These are phyloP conservation scores for Apamea sordens DNA, from an alignment of 2,888 invertebrate species.

Conservation along the genomic window DNA sequence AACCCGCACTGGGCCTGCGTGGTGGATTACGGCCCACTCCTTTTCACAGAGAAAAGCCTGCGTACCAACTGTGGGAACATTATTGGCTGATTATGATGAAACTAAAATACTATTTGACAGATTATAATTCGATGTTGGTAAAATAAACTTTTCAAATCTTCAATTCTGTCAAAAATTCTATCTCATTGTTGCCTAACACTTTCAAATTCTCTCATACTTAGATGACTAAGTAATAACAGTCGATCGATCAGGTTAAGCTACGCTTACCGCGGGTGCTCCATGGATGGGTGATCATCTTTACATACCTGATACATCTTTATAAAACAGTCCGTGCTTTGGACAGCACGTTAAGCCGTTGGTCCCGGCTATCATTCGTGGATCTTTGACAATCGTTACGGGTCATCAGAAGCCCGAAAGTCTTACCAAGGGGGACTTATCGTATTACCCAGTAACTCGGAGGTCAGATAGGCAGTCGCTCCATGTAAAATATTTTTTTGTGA, in stretches of 20 bases:
- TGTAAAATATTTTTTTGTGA: background rate
- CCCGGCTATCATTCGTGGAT: background rate
- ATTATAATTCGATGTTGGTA: no score
- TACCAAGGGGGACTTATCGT: background rate
- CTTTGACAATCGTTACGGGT: background rate
- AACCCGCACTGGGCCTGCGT: no score
- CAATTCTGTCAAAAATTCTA: no score
- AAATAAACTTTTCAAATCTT: no score
- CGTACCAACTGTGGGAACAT: no score
- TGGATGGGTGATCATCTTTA: background rate
- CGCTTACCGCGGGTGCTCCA: background rate
- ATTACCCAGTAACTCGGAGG: background rate
- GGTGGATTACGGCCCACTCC: no score
- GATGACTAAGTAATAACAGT: background rate
- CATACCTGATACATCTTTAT: background rate
- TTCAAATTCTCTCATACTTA: no score
- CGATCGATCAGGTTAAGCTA: no score
- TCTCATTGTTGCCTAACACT: no score
- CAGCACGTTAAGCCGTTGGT: background rate
- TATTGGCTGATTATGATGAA: no score
- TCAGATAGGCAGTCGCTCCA: background rate
- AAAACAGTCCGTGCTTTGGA: background rate
- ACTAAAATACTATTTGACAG: no score
- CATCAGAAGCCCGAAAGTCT: background rate
- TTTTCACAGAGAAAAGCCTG: no score